A percentile compares a stretch with the other conserved stretches of the same genome.
phyloP scores from a whole-genome alignment of 2,797 vertebrate genomes.

The Nyctibius grandis region DNA sequence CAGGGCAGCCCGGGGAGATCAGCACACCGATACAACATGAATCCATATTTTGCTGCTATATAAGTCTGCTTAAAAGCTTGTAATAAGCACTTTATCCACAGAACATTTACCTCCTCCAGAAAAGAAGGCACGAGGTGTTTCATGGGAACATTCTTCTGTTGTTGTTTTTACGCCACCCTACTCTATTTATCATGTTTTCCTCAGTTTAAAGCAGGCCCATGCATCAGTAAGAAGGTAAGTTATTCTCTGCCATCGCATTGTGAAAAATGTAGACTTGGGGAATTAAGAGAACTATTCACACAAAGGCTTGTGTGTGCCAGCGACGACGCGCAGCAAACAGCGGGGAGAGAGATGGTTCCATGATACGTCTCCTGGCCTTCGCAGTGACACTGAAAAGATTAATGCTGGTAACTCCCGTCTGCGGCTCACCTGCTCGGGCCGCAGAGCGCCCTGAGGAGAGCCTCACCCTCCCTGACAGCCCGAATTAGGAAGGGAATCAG shows the following conservation, averaged over 20 bases:
- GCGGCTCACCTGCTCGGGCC: neutral
- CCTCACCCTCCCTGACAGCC: neutral
- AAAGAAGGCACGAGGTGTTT: neutral
- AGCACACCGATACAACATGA: fast-evolving
- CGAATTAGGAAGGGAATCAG: neutral
- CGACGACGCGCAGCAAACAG: fast-evolving
- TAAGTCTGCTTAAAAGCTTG: neutral
- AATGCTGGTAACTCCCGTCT: neutral
- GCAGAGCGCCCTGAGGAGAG: neutral
- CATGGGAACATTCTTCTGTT: neutral
- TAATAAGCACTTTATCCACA: neutral
- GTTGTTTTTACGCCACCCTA: neutral
- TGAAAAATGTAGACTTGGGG: neutral
- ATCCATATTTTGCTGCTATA: neutral
- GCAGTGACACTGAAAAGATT: neutral
- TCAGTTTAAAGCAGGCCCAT: neutral
- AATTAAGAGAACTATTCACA: neutral
- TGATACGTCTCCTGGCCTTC: neutral
- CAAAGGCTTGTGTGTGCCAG: fast-evolving
- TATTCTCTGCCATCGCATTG: neutral
- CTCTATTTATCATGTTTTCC: neutral
- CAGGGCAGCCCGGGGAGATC: neutral
- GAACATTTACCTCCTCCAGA: neutral
- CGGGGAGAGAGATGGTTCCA: neutral
- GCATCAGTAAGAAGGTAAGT: neutral